Base-by-base conservation (phyloP, 2,797 vertebrate genomes). In the Garrulus glandarius region DNA sequence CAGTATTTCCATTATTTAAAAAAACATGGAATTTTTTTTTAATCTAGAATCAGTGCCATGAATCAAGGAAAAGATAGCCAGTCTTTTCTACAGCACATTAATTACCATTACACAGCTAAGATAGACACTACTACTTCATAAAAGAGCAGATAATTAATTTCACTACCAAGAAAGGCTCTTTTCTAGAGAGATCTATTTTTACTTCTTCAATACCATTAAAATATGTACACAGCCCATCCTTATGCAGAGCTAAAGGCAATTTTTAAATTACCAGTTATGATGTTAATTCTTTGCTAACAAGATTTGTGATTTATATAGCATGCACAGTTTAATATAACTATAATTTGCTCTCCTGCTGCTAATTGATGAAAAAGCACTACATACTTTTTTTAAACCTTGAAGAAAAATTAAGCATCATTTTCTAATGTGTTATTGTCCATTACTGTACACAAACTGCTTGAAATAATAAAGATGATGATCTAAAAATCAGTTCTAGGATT, bases 211-310 rank as follows among this genome's bases (percentile, higher is more conserved):
- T 87, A 80, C 41, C 72, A 95, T 93, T 97, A 97, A 96, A 97
- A 95, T 79, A 96, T 55, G 50, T 82, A 78, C 85, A 80, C 36
- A 92, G 78, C 78, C 95, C 96, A 91, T 87, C 89, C 85, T 92
- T 95, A 95, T 65, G 95, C 92, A 96, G 95, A 82, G 90, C 39
- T 98, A 95, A 95, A 87, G 83, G 97, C 96, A 97, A 49, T 86
- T 97, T 97, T 97, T 78, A 97, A 98, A 97, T 97, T 97, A 96
- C 92, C 79, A 85, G 92, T 81, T 96, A 95, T 83, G 69, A 93
- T 82, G 77, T 81, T 97, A 96, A 96, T 97, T 94, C 69, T 92
- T 96, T 85, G 52, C 93, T 97, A 98, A 97, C 88, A 97, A 96
- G 96, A 97, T 96, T 87, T 94, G 67, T 96, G 91, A 97, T 97